Conservation (phyloP, 1,140 invertebrate species). For the Venustaconcha ellipsiformis region DNA sequence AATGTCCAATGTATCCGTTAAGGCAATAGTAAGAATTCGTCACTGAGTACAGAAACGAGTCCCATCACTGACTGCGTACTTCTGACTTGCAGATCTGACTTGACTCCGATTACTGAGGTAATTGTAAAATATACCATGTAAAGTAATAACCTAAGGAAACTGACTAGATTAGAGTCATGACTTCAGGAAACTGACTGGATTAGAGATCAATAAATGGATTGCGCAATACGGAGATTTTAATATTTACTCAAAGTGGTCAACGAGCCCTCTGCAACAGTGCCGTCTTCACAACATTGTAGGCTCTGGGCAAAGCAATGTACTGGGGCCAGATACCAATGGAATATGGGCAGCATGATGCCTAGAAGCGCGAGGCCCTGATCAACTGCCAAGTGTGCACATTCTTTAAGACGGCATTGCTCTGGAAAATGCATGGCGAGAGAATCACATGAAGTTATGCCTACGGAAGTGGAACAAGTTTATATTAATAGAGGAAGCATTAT, state of each 20-base stretch:
- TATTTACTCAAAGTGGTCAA: too few species aligned
- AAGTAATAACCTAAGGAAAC: neutral
- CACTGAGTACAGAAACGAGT: neutral
- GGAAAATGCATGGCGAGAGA: neutral
- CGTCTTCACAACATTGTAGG: too few species aligned
- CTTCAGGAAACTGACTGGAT: constrained; percentile 10
- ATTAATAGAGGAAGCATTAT: constrained; percentile 12
- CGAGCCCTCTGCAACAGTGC: neutral
- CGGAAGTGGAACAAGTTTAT: constrained; percentile 1
- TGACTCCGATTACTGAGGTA: neutral
- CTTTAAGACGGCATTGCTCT: too few species aligned
- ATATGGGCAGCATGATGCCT: too few species aligned
- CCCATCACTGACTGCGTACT: neutral
- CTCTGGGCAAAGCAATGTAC: too few species aligned
- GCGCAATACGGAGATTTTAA: neutral
- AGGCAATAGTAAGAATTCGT: neutral
- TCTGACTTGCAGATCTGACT: neutral
- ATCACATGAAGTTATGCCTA: neutral
- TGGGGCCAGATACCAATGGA: too few species aligned
- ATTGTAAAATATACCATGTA: neutral
- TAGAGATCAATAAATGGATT: neutral
- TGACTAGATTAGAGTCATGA: constrained; percentile 8
- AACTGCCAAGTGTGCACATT: too few species aligned
- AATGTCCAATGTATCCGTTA: neutral
- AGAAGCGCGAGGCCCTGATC: too few species aligned